Percentiles rank a stretch among this genome's conserved stretches.
Evolutionary conservation across 1,140 invertebrate species (phyloP).

Genomic region (Halesus radiatus): DNA sequence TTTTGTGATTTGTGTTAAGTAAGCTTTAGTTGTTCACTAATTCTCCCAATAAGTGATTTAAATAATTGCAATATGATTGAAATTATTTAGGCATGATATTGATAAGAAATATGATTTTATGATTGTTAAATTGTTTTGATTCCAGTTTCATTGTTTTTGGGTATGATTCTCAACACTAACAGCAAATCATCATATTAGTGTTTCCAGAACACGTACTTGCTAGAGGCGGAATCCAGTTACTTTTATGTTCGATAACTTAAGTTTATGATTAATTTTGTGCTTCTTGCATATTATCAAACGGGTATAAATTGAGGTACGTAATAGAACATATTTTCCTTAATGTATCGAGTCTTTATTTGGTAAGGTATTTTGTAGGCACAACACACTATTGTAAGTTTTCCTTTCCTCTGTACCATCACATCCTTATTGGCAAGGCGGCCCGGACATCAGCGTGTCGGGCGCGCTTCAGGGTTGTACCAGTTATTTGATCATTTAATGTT

Average conservation of each 20-base stretch:
- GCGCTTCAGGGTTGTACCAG: too few species aligned
- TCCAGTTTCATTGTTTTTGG: conserved; percentile 53
- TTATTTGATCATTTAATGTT: too few species aligned
- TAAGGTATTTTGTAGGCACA: conserved; percentile 28
- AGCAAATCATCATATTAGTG: conserved; percentile 46
- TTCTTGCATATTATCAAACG: conserved; percentile 51
- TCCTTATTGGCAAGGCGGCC: too few species aligned
- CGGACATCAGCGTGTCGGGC: too few species aligned
- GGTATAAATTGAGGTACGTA: conserved; percentile 56
- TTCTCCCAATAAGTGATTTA: conserved; percentile 52
- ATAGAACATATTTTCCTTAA: conserved; percentile 42
- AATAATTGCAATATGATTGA: conserved; percentile 57
- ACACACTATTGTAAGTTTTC: conserved; percentile 22
- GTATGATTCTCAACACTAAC: conserved; percentile 55
- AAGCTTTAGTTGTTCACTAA: conserved; percentile 48
- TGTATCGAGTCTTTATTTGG: conserved; percentile 46
- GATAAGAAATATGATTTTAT: conserved; percentile 54
- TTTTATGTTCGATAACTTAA: conserved; percentile 51
- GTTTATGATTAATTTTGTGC: conserved; percentile 51
- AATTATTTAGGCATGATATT: conserved; percentile 56
- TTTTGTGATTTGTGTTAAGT: conserved; percentile 57
- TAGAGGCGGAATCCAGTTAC: conserved; percentile 42
- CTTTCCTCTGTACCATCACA: neutral
- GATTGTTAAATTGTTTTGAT: conserved; percentile 55
- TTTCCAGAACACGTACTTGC: conserved; percentile 43